Base-by-base conservation (phyloP, 1,140 invertebrate species). In the Mizuhopecten yessoensis region DNA sequence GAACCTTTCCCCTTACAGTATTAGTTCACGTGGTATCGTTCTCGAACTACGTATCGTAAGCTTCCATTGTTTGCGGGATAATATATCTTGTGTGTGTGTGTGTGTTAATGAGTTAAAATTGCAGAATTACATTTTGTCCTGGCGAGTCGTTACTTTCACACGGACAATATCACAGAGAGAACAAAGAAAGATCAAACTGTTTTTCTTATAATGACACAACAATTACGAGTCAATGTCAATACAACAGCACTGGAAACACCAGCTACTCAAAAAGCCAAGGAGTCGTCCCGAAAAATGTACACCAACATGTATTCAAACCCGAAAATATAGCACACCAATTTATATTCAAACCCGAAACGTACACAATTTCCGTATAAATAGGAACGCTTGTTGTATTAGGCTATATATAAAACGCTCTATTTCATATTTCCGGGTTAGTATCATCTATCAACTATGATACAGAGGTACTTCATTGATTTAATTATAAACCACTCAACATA, bases 81-180 rank as follows among this genome's bases (percentile, higher is more conserved):
- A 3, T 75, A 29, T 75, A 75, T 75, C 57, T 23, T 3, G 7
- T 5, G n/a, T 13, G 0, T 75, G 57, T 13, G n/a, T 29, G 0
- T 75, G 57, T 13, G n/a, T 29, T 75, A 75, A 75, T 75, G 57
- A 75, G 57, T 75, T 75, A n/a, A 75, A 75, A 75, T 75, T 75
- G n/a, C 9, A n/a, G n/a, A n/a, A 75, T 29, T 75, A 75, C 23
- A n/a, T n/a, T 29, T 75, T 75, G 57, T 75, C 29, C n/a, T 3
- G 11, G 57, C 9, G 57, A 75, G 9, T 75, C 57, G 17, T 75
- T 75, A 75, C n/a, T n/a, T 75, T 75, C 57, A 75, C 1, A 29
- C 9, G 20, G 57, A 75, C 57, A 75, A 3, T n/a, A 75, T 9
- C 23, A 29, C 23, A 75, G 17, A 29, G 57, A 75, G 17, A 13